phyloP scores from a whole-genome alignment of 2,113 vertebrate species.

The Alethe diademata region DNA sequence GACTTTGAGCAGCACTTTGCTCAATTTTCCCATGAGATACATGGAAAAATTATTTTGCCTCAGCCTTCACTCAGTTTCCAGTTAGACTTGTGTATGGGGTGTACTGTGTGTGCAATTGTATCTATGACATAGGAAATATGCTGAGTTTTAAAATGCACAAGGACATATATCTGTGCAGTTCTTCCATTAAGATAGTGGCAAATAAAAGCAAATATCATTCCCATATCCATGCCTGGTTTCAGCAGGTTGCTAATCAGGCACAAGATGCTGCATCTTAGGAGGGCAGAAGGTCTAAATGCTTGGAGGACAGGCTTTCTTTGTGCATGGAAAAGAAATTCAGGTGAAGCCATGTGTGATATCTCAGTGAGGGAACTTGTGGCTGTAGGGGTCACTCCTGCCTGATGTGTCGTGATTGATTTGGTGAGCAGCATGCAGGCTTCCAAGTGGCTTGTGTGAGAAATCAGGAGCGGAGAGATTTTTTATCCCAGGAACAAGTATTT shows the following conservation, averaged over 20 bases:
- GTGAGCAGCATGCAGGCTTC: neutral
- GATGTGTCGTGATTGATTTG: neutral
- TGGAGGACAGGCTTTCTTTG: neutral
- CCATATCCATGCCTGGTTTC: neutral
- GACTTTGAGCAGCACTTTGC: neutral
- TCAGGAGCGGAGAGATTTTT: neutral
- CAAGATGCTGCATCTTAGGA: neutral
- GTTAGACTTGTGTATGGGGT: neutral
- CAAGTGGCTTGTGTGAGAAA: neutral
- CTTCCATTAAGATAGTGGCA: neutral
- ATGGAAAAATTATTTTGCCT: neutral
- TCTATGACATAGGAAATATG: neutral
- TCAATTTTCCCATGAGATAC: neutral
- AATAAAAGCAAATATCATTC: neutral
- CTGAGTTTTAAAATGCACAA: neutral
- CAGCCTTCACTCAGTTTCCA: neutral
- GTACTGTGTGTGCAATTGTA: neutral
- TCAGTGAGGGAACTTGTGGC: neutral
- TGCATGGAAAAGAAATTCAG: neutral
- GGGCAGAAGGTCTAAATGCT: neutral
- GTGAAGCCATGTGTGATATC: neutral
- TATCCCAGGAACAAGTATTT: neutral
- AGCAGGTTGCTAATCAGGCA: neutral
- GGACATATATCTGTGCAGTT: neutral
- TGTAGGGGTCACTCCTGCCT: neutral